Conservation (phyloP, 1,140 invertebrate species). For the Harpegnathos saltator region DNA sequence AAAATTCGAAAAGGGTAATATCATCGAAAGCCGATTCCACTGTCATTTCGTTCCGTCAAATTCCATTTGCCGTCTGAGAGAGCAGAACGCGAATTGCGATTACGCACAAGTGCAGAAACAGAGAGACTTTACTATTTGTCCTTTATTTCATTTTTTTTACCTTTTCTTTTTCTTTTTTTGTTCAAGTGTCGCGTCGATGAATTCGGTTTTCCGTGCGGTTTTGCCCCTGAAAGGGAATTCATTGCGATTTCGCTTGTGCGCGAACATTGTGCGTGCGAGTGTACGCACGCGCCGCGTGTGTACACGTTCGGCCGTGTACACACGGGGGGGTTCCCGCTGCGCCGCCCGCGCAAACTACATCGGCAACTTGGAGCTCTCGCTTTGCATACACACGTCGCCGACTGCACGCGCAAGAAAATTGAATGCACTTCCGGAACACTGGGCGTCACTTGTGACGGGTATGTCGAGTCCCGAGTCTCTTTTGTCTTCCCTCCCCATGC, state of each 20-base stretch:
- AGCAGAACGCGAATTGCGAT: constrained; percentile 2
- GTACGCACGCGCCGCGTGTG: not conserved
- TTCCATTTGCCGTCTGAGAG: constrained; percentile 18
- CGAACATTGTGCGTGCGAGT: not conserved
- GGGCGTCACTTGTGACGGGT: constrained; percentile 30
- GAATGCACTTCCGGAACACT: constrained; percentile 36
- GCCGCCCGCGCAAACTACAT: constrained; percentile 6
- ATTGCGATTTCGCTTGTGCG: not conserved
- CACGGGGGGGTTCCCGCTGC: constrained; percentile 12
- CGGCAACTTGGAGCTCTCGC: constrained; percentile 30
- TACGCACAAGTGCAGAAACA: constrained; percentile 1
- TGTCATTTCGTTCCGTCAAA: constrained; percentile 22
- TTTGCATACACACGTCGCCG: constrained; percentile 13
- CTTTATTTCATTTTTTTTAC: constrained; percentile 17
- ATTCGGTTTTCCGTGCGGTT: not conserved
- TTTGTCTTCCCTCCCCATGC: constrained; percentile 27
- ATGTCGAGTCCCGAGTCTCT: constrained; percentile 11
- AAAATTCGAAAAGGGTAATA: constrained; percentile 43
- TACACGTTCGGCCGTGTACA: not conserved
- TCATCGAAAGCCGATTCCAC: constrained; percentile 32
- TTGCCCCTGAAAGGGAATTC: not conserved
- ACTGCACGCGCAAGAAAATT: constrained; percentile 38
- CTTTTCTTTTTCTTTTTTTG: too few relatives aligned
- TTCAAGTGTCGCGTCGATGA: not conserved
- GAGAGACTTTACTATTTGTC: constrained; percentile 9